phyloP scores from a whole-genome alignment of 1,140 invertebrate genomes.

The Drosophila busckii region DNA sequence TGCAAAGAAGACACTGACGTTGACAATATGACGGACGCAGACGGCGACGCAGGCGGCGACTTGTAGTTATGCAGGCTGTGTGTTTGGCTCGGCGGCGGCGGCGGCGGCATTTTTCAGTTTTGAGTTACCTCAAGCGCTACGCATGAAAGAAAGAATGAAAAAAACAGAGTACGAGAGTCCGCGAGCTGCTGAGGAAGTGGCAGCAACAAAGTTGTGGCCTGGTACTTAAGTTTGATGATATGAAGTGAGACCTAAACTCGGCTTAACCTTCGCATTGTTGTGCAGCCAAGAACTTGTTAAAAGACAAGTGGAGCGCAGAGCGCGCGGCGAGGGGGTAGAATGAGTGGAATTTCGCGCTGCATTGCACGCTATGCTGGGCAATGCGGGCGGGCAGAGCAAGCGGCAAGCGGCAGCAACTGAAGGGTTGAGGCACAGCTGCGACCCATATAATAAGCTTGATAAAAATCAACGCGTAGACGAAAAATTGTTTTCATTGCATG shows the following conservation, averaged over 20 bases:
- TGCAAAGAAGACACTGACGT: slow-evolving; percentile 40
- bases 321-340: slow-evolving; percentile 29
- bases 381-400: slow-evolving; percentile 4
- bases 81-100: slow-evolving; percentile 38
- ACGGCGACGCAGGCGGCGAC: slow-evolving; percentile 22
- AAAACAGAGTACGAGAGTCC: slow-evolving; percentile 12
- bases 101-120: neutral
- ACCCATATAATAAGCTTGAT: slow-evolving; percentile 73
- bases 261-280: slow-evolving; percentile 64
- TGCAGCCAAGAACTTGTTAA: slow-evolving; percentile 70
- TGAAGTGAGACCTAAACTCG: slow-evolving; percentile 40
- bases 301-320: no score
- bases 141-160: slow-evolving; percentile 35
- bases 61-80: slow-evolving; percentile 45
- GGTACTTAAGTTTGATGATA: slow-evolving; percentile 50
- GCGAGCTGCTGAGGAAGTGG: no score
- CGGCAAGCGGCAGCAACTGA: slow-evolving; percentile 22
- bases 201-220: no score
- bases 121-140: slow-evolving; percentile 35
- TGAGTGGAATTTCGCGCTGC: slow-evolving; percentile 75
- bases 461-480: slow-evolving; percentile 54
- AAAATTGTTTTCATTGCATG: slow-evolving; percentile 61
- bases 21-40: slow-evolving; percentile 48
- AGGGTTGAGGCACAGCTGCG: slow-evolving; percentile 30
- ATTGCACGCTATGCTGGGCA: slow-evolving; percentile 52